A percentile compares a stretch with the other conserved stretches of the same genome.
phyloP scores from a whole-genome alignment of 1,140 invertebrate species.

The Propsilocerus akamusi region DNA sequence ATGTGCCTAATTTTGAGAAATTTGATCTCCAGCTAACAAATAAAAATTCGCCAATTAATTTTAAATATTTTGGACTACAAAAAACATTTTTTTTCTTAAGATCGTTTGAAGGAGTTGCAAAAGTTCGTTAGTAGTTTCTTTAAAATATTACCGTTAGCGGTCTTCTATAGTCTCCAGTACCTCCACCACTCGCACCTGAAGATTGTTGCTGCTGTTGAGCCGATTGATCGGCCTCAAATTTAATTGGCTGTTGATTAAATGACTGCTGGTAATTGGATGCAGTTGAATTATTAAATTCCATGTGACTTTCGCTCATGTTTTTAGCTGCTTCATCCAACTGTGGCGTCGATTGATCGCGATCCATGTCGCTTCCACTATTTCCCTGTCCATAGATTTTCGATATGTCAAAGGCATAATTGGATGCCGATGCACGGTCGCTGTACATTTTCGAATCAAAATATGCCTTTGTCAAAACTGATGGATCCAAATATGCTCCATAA shows the following conservation, averaged over 20 bases:
- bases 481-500: conserved; percentile 43
- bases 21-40: too few relatives aligned
- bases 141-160: conserved; percentile 74
- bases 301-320: not conserved
- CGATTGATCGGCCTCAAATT: conserved; percentile 21
- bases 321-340: conserved; percentile 13
- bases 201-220: conserved; percentile 26
- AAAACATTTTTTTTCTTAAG: too few relatives aligned
- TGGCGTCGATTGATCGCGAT: conserved; percentile 20
- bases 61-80: too few relatives aligned
- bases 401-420: conserved; percentile 42
- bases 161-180: conserved; percentile 49
- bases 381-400: conserved; percentile 39
- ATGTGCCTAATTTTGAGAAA: too few relatives aligned
- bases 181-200: conserved; percentile 15
- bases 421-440: conserved; percentile 46
- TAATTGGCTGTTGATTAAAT: conserved; percentile 1
- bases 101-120: too few relatives aligned
- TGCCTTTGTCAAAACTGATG: conserved; percentile 54
- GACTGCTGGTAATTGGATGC: not conserved
- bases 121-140: conserved; percentile 43
- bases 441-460: conserved; percentile 64
- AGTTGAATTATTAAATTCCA: conserved; percentile 7
- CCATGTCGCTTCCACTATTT: conserved; percentile 9
- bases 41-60: too few relatives aligned